Evolutionary conservation across 2,888 invertebrate genomes (phyloP), one percentile per base, ranked within the genome.

Genomic region (Caenorhabditis afra): DNA sequence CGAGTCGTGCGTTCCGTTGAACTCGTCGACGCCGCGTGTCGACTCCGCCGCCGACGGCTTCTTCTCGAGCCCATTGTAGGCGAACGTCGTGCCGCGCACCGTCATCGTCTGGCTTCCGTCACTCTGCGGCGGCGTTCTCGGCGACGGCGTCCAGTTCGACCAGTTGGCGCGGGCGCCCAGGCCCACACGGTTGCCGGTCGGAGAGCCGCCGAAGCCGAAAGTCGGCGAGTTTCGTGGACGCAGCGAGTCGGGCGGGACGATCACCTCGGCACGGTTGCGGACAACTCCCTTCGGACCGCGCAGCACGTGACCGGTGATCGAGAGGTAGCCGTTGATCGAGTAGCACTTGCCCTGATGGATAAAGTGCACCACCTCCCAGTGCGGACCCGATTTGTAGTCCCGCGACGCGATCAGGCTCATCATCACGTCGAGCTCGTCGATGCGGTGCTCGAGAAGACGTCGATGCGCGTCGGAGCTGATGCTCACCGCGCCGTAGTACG

Each of bases 271-370:
- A 41, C 71, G 71, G 23, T 64, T 57, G 2, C 71, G 62, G 20
- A 71, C 71, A 3, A 71, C 62, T 12, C 71, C 71, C 3, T 62
- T 62, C 0, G 62, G 55, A 1, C 71, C 71, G 8, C 71, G 71
- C 22, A 62, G 49, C 20, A 71, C 62, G 41, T 49, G 37, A 20
- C 71, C 71, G 14, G 49, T 62, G 39, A 71, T 71, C 16, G 71
- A 71, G 49, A 71, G 71, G 49, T 23, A 71, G 62, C 71, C 71
- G 62, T 64, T 71, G 5, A 71, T 57, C 41, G 62, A 57, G 20
- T 71, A 71, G 16, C 29, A 35, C 11, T 62, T 71, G 55, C 71
- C 71, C 29, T 71, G 57, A 50, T 71, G n/a, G 18, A 71, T 62
- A n/a, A 49, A 71, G 41, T 71, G 71, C 0, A 49, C 47, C 29